phyloP scores from a whole-genome alignment of 1,140 invertebrate species.

The Lepeophtheirus salmonis region DNA sequence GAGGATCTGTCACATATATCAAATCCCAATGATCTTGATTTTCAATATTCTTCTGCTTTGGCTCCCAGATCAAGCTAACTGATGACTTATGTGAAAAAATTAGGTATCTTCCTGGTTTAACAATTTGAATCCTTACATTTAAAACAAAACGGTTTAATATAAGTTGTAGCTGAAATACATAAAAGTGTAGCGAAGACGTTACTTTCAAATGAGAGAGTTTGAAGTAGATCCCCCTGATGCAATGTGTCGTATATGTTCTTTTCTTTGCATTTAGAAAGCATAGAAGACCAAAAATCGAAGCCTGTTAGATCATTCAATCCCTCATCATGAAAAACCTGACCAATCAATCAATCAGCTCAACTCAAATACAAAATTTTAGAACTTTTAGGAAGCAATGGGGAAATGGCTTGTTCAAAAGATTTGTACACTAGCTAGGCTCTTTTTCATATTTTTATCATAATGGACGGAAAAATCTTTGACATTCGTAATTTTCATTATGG shows the following conservation, averaged over 20 bases:
- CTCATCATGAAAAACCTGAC: neutral
- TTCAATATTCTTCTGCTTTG: neutral
- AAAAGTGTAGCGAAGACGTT: neutral
- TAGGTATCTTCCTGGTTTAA: neutral
- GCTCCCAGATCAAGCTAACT: neutral
- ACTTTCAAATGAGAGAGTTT: neutral
- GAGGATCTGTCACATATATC: neutral
- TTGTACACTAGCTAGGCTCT: neutral
- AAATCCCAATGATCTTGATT: neutral
- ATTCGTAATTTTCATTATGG: conserved; percentile 5
- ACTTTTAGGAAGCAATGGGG: neutral
- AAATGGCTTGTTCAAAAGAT: neutral
- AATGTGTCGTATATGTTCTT: neutral
- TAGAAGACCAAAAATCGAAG: neutral
- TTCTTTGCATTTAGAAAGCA: neutral
- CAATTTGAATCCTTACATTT: neutral
- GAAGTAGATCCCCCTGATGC: conserved; percentile 1
- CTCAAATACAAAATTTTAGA: neutral
- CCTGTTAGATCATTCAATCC: neutral
- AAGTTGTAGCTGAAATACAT: neutral
- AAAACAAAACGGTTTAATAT: neutral
- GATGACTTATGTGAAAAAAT: conserved; percentile 4
- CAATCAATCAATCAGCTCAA: neutral
- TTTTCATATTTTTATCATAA: neutral
- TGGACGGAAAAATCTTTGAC: neutral